Evolutionary conservation across 2,888 invertebrate genomes (phyloP), one percentile per base, ranked within the genome.

Genomic region (Zeuzera pyrina): DNA sequence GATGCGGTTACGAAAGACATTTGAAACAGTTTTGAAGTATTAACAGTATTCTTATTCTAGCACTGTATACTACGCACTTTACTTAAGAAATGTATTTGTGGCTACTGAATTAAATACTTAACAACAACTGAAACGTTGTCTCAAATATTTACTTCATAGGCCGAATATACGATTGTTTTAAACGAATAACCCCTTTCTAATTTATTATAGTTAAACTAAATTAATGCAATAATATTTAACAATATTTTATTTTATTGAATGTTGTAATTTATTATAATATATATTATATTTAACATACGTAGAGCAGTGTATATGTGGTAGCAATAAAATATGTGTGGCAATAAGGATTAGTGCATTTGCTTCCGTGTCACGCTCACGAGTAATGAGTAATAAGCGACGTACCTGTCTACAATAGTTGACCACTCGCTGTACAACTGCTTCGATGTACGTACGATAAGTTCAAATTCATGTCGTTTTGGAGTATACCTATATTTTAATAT

Each of bases 281-380:
- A 73, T 67, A 69, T 39, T 62, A 63, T 61, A 62, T 65, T 66
- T 62, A 56, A 57, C n/a, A 56, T 62, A 69, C 57, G 69, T 77
- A 77, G 74, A 64, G 43, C 62, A 49, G 62, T 77, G 53, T 69
- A 61, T 67, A 69, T 79, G 74, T 78, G 63, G 78, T 83, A 83
- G 81, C 81, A 83, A 83, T 83, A 83, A 78, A 37, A 61, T 76
- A 77, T 73, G 77, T 69, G 69, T 79, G 77, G 81, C 79, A 83
- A 81, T 81, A 81, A 83, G 57, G 57, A 61, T 52, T 74, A 73
- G 76, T 71, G 69, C 65, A 69, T 71, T 76, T 69, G 78, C 77
- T 79, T 81, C 56, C 59, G 64, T 70, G 72, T 76, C 61, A 66
- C n/a, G n/a, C n/a, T n/a, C n/a, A 57, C 60, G 53, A 31, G 54